A percentile compares a stretch with the other conserved stretches of the same genome.
These are phyloP conservation scores for Cepaea nemoralis DNA, from an alignment of 1,140 invertebrate genomes.

Conservation along the genomic window DNA sequence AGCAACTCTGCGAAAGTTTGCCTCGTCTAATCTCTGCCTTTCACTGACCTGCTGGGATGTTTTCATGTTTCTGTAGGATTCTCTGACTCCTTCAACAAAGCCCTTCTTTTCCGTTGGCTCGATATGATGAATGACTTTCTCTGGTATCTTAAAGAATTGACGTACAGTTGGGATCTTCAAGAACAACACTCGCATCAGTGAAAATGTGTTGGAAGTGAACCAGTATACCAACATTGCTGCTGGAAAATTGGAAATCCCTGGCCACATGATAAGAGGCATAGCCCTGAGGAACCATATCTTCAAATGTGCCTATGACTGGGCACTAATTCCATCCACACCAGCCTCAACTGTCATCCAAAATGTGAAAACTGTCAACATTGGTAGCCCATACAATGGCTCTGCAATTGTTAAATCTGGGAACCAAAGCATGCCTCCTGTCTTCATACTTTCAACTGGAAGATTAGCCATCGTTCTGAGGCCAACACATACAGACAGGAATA, in stretches of 20 bases:
- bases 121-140: slow-evolving; percentile 75
- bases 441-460: slow-evolving; percentile 88
- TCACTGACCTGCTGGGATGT: no score
- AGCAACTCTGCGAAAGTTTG: no score
- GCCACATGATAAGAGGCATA: slow-evolving; percentile 80
- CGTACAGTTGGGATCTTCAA: slow-evolving; percentile 83
- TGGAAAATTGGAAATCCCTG: slow-evolving; percentile 89
- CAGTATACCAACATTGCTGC: slow-evolving; percentile 89
- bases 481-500: slow-evolving; percentile 93
- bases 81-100: slow-evolving; percentile 84
- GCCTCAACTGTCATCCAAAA: slow-evolving; percentile 86
- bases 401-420: slow-evolving; percentile 90
- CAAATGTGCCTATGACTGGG: slow-evolving; percentile 74
- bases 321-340: slow-evolving; percentile 83
- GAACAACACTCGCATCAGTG: slow-evolving; percentile 84
- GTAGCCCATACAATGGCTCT: slow-evolving; percentile 91
- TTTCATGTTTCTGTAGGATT: no score
- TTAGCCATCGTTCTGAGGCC: slow-evolving; percentile 87
- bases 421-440: slow-evolving; percentile 91
- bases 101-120: slow-evolving; percentile 80
- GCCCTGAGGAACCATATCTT: slow-evolving; percentile 78
- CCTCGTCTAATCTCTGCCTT: no score
- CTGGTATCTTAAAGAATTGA: slow-evolving; percentile 84
- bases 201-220: slow-evolving; percentile 89
- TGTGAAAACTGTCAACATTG: slow-evolving; percentile 86